Evolutionary conservation across 1,140 invertebrate species (phyloP), one percentile per base, ranked within the genome.

Genomic region (Agraylea sexmaculata): DNA sequence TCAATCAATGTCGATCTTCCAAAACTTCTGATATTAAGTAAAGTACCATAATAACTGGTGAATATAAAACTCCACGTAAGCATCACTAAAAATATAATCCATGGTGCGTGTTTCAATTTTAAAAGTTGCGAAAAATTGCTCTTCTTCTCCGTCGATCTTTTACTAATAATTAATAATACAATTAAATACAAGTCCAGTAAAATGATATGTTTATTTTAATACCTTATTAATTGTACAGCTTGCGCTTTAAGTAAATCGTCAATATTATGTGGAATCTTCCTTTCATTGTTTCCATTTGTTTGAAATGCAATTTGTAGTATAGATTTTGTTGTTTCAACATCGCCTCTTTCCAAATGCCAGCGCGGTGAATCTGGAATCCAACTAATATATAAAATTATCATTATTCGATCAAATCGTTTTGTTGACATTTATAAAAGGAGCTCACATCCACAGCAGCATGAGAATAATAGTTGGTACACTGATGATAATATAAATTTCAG

Each of bases 341-440:
- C 30, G 12, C 55, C 57, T 37, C 51, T 52, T 4, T 54, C 51
- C 2, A 65, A 51, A 17, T 61, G 50, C 62, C 62, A 65, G 7
- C 61, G 52, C 1, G 62, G 62, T 3, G 61, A 56, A 12, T 65
- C 61, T 1, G 62, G 61, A 5, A 62, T 59, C 59, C 58, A 64
- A 38, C 56, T 55, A n/a, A 17, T 10, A 38, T 19, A 12, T 29
- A 17, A 16, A 43, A 30, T n/a, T n/a, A n/a, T n/a, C n/a, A n/a
- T n/a, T n/a, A n/a, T n/a, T n/a, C n/a, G n/a, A n/a, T n/a, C n/a
- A n/a, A n/a, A n/a, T n/a, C n/a, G n/a, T n/a, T n/a, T n/a, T n/a
- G n/a, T n/a, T n/a, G n/a, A n/a, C n/a, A n/a, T n/a, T n/a, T n/a
- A n/a, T n/a, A n/a, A n/a, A n/a, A n/a, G n/a, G 16, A 31, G 12